A percentile compares a stretch with the other conserved stretches of the same genome.
phyloP scores from a whole-genome alignment of 2,113 vertebrate species.

The Nothocercus nigrocapillus region DNA sequence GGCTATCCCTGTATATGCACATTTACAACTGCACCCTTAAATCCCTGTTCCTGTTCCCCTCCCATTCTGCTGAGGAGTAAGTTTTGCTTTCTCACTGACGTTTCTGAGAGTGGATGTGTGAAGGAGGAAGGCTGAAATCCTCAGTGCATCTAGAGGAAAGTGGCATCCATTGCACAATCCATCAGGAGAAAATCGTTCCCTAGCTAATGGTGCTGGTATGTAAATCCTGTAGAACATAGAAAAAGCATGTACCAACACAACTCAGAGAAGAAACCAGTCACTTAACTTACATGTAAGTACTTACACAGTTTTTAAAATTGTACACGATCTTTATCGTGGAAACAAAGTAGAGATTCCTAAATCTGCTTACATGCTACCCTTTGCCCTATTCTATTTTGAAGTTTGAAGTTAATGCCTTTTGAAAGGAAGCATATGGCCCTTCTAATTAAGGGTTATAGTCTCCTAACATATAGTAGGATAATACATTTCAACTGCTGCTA shows the following conservation, averaged over 20 bases:
- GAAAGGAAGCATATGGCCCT: constrained; percentile 50
- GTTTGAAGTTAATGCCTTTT: not conserved
- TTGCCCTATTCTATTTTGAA: constrained; percentile 49
- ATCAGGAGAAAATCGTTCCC: not conserved
- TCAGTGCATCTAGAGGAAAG: fast-evolving
- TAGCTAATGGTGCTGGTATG: not conserved
- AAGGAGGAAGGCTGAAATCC: not conserved
- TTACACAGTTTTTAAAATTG: not conserved
- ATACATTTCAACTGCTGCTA: constrained; percentile 26
- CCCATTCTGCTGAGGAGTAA: not conserved
- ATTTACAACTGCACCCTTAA: not conserved
- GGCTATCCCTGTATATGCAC: fast-evolving
- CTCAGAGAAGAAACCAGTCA: not conserved
- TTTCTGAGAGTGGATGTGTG: not conserved
- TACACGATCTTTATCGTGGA: not conserved
- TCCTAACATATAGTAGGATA: constrained; percentile 50
- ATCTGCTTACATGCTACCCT: constrained; percentile 34
- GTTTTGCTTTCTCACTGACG: not conserved
- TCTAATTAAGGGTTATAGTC: constrained; percentile 56
- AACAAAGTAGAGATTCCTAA: constrained; percentile 1
- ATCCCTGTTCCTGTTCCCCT: not conserved
- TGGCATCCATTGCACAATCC: not conserved
- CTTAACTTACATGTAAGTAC: too few species aligned
- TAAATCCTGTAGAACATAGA: not conserved
- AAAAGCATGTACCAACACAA: not conserved